phyloP scores from a whole-genome alignment of 2,113 vertebrate species.

The Nothobranchius kuhntae region DNA sequence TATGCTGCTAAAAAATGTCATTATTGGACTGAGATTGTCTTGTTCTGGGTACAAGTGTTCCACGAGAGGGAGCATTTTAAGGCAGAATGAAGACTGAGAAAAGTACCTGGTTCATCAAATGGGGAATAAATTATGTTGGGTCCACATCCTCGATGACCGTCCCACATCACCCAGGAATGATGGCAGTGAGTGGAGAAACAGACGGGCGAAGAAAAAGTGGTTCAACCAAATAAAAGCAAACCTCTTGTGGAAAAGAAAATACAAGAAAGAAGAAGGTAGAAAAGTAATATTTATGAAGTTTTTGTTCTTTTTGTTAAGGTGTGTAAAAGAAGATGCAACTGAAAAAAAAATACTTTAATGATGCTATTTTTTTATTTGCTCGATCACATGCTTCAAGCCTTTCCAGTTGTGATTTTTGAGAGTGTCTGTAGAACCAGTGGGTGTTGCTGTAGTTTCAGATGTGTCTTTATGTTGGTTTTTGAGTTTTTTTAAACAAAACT shows the following conservation, averaged over 20 bases:
- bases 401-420: slow-evolving; percentile 85
- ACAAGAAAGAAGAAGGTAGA: slow-evolving; percentile 54
- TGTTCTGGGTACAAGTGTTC: slow-evolving; percentile 26
- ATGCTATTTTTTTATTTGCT: slow-evolving; percentile 90
- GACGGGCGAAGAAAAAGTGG: slow-evolving; percentile 32
- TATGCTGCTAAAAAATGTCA: slow-evolving; percentile 79
- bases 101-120: not conserved
- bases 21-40: slow-evolving; percentile 54
- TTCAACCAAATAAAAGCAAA: slow-evolving; percentile 80
- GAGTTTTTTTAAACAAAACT: slow-evolving; percentile 91
- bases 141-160: slow-evolving; percentile 13
- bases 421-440: slow-evolving; percentile 98
- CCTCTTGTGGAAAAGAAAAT: slow-evolving; percentile 81
- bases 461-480: slow-evolving; percentile 83
- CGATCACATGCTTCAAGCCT: slow-evolving; percentile 87
- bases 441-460: slow-evolving; percentile 93
- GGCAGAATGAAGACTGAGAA: slow-evolving; percentile 5
- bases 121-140: slow-evolving; percentile 14
- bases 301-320: slow-evolving; percentile 87
- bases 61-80: slow-evolving; percentile 19
- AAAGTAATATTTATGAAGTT: slow-evolving; percentile 87
- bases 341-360: slow-evolving; percentile 80
- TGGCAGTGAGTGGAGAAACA: slow-evolving; percentile 8
- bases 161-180: slow-evolving; percentile 44
- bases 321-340: slow-evolving; percentile 83